Percentiles rank a stretch among this genome's conserved stretches.
phyloP scores from a whole-genome alignment of 2,888 invertebrate species.

The Drosophila silvestris region DNA sequence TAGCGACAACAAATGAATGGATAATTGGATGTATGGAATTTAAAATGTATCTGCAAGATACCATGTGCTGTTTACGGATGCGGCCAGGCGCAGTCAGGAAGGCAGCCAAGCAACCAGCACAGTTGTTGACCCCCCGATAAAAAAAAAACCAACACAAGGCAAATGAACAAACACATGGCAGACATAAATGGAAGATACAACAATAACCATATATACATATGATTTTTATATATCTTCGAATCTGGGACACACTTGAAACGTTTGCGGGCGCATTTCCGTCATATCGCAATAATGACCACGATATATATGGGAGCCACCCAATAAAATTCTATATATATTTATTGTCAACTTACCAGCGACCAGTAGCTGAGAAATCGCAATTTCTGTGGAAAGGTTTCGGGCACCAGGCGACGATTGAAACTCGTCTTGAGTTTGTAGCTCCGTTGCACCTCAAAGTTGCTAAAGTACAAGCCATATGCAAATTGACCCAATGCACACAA shows the following conservation, averaged over 20 bases:
- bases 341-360: constrained; percentile 86
- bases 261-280: constrained; percentile 62
- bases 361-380: constrained; percentile 86
- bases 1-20: constrained; percentile 59
- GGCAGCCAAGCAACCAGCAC: constrained; percentile 9
- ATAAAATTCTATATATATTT: not conserved
- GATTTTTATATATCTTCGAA: constrained; percentile 8
- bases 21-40: constrained; percentile 36
- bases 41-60: constrained; percentile 50
- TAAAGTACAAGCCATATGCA: constrained; percentile 86
- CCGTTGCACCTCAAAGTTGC: constrained; percentile 84
- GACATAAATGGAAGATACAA: constrained; percentile 64
- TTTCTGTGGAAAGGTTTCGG: constrained; percentile 84
- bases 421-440: constrained; percentile 80
- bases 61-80: constrained; percentile 21
- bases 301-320: constrained; percentile 10
- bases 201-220: constrained; percentile 34
- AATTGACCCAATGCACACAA: constrained; percentile 84
- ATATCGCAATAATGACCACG: constrained; percentile 51
- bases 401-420: constrained; percentile 77
- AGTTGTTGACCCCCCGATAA: constrained; percentile 66
- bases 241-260: constrained; percentile 67
- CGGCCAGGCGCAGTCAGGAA: constrained; percentile 6
- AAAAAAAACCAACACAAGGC: constrained; percentile 11
- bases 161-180: constrained; percentile 72